Evolutionary conservation across 1,140 invertebrate species (phyloP).

Genomic region (Trichonephila clavata): DNA sequence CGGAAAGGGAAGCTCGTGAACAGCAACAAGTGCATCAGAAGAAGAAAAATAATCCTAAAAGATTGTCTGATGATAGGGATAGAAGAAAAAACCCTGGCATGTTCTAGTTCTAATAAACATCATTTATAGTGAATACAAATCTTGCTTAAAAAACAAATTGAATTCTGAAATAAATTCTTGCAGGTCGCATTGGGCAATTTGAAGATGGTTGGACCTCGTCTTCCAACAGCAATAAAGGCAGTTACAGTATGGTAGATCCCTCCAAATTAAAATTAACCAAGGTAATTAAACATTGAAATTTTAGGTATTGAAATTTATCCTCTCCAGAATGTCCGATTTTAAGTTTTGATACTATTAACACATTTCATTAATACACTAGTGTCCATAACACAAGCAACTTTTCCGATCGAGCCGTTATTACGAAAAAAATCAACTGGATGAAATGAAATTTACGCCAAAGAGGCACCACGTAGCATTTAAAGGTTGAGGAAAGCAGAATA

Average conservation of each 20-base stretch:
- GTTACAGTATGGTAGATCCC: constrained; percentile 79
- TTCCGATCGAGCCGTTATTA: too few species aligned
- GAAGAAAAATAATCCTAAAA: constrained; percentile 41
- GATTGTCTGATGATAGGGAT: constrained; percentile 70
- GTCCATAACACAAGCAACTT: too few species aligned
- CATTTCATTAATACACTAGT: too few species aligned
- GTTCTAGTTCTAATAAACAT: not conserved
- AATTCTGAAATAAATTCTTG: too few species aligned
- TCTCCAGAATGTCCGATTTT: too few species aligned
- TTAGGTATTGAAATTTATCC: too few species aligned
- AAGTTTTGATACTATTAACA: too few species aligned
- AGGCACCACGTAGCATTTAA: too few species aligned
- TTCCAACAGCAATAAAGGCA: constrained; percentile 69
- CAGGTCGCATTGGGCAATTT: constrained; percentile 20
- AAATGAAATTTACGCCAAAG: too few species aligned
- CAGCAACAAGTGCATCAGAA: constrained; percentile 77
- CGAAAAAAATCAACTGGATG: too few species aligned
- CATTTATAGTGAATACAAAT: not conserved
- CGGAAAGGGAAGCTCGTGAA: constrained; percentile 85
- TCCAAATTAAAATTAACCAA: constrained; percentile 81
- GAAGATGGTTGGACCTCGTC: constrained; percentile 68
- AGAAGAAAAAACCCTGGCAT: constrained; percentile 65
- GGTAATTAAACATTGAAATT: constrained; percentile 72
- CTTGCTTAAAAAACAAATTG: too few species aligned
- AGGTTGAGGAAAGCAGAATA: too few species aligned